Percentiles rank a stretch among this genome's conserved stretches.
Conservation (phyloP, 92 coral and sea anemone genomes). For the Metridium senile region DNA sequence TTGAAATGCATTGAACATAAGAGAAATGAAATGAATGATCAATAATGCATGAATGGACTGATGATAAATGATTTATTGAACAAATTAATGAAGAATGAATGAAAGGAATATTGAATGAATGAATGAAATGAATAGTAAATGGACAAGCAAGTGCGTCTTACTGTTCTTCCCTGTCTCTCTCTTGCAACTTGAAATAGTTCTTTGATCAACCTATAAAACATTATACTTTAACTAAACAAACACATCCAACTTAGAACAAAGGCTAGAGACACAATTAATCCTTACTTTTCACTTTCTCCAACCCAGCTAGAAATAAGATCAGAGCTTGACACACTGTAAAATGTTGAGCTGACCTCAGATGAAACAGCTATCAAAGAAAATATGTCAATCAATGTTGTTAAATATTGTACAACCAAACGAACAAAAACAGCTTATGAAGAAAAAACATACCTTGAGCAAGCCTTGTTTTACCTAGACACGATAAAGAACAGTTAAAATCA, state of each 20-base stretch:
- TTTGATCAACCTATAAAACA: slow-evolving; percentile 76
- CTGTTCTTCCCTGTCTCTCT: slow-evolving; percentile 81
- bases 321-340: slow-evolving; percentile 96
- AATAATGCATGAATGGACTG: too few species aligned
- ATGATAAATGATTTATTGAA: too few species aligned
- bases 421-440: too few species aligned
- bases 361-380: slow-evolving; percentile 69
- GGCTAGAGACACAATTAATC: neutral
- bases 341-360: slow-evolving; percentile 89
- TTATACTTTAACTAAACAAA: too few species aligned
- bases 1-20: too few species aligned
- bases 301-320: slow-evolving; percentile 99
- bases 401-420: too few species aligned
- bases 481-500: too few species aligned
- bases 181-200: slow-evolving; percentile 92
- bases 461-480: slow-evolving; percentile 85
- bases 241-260: neutral
- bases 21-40: too few species aligned
- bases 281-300: slow-evolving; percentile 98
- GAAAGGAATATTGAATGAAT: too few species aligned
- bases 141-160: slow-evolving; percentile 60
- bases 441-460: slow-evolving; percentile 19
- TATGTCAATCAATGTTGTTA: neutral
- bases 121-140: too few species aligned
- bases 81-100: too few species aligned